phyloP scores from a whole-genome alignment of 1,140 invertebrate species.

The Leptopilina clavipes region DNA sequence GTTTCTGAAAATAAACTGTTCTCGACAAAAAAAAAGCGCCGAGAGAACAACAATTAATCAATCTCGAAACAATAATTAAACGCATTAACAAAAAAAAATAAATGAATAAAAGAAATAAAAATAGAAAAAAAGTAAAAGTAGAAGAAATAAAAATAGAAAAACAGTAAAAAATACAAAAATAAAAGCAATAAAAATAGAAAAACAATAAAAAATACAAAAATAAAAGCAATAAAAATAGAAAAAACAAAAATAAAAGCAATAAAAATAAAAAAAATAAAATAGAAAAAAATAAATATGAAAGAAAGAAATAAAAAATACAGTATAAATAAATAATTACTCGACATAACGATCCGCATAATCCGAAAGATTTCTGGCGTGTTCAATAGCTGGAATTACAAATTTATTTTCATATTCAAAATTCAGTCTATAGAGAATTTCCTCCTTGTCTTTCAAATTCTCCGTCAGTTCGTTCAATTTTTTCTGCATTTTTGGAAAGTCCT shows the following conservation, averaged over 20 bases:
- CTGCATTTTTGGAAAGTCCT: conserved; percentile 65
- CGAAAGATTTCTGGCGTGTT: conserved; percentile 80
- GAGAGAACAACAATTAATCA: conserved; percentile 30
- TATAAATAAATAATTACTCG: conserved; percentile 72
- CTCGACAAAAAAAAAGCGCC: conserved; percentile 6
- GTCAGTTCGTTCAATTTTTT: conserved; percentile 67
- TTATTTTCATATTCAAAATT: conserved; percentile 82
- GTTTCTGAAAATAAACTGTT: conserved; percentile 80
- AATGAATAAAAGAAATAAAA: not conserved
- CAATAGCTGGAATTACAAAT: conserved; percentile 79
- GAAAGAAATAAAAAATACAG: conserved; percentile 57
- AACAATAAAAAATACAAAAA: too few relatives aligned
- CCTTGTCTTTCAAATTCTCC: conserved; percentile 75
- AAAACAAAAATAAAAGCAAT: too few relatives aligned
- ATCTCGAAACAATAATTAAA: not conserved
- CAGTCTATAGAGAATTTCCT: conserved; percentile 78
- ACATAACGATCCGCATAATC: conserved; percentile 79
- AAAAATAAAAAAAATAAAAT: too few relatives aligned
- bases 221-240: too few relatives aligned
- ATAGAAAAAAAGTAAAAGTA: too few relatives aligned
- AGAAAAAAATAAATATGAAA: too few relatives aligned
- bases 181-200: too few relatives aligned
- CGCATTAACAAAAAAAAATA: not conserved
- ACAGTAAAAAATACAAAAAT: too few relatives aligned
- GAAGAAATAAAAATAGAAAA: too few relatives aligned